phyloP scores from a whole-genome alignment of 1,140 invertebrate species.

The Eciton burchellii region DNA sequence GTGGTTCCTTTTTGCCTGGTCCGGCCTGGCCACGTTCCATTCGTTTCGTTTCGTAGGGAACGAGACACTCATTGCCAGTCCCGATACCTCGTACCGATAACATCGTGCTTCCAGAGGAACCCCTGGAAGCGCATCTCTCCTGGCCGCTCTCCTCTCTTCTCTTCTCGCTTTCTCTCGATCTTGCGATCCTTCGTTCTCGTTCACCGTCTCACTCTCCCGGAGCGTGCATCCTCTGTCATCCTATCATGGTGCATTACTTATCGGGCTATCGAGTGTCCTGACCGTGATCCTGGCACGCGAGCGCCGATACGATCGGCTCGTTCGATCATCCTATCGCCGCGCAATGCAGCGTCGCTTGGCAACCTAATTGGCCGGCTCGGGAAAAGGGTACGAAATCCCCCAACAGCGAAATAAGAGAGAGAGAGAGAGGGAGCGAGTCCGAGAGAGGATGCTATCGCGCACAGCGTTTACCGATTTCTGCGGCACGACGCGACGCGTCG shows the following conservation, averaged over 20 bases:
- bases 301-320: constrained; percentile 78
- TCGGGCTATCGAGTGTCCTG: constrained; percentile 78
- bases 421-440: neutral
- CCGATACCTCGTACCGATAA: constrained; percentile 72
- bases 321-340: constrained; percentile 83
- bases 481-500: neutral
- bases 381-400: constrained; percentile 46
- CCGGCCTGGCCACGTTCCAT: constrained; percentile 62
- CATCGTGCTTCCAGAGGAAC: constrained; percentile 67
- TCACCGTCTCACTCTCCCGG: constrained; percentile 12
- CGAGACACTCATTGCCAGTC: constrained; percentile 68
- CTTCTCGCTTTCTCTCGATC: neutral
- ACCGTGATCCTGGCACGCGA: constrained; percentile 81
- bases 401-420: constrained; percentile 25
- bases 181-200: constrained; percentile 2
- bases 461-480: constrained; percentile 37
- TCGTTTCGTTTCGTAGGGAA: constrained; percentile 65
- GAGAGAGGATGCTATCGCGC: neutral
- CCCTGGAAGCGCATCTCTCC: constrained; percentile 21
- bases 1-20: constrained; percentile 40
- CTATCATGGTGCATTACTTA: constrained; percentile 81
- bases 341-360: constrained; percentile 72
- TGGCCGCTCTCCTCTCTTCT: constrained; percentile 3
- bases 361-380: constrained; percentile 74
- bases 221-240: constrained; percentile 75